These are phyloP conservation scores for Drosophila paulistorum DNA, from an alignment of 1,140 invertebrate genomes.

Conservation along the genomic window DNA sequence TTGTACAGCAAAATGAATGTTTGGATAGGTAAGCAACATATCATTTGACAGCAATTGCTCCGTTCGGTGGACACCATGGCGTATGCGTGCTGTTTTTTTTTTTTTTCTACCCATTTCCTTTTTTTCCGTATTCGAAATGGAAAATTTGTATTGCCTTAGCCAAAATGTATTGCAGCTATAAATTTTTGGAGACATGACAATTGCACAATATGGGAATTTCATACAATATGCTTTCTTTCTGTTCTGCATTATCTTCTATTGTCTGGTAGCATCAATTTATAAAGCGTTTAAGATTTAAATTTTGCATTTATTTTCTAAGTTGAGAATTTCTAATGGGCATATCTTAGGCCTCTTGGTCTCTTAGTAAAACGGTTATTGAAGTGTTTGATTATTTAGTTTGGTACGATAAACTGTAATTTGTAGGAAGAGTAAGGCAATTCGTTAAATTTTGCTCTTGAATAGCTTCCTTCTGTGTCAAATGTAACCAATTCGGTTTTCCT, in stretches of 20 bases:
- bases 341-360: too few relatives aligned
- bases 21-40: constrained; percentile 57
- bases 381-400: too few relatives aligned
- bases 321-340: too few relatives aligned
- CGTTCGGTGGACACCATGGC: constrained; percentile 35
- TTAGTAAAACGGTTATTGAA: too few relatives aligned
- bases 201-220: constrained; percentile 34
- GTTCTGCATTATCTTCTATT: neutral
- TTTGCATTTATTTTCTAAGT: too few relatives aligned
- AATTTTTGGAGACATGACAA: constrained; percentile 14
- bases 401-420: too few relatives aligned
- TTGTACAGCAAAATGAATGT: constrained; percentile 19
- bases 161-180: constrained; percentile 27
- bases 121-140: neutral
- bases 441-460: too few relatives aligned
- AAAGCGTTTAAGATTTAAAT: neutral
- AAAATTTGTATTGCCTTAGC: constrained; percentile 21
- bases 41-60: constrained; percentile 69
- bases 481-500: too few relatives aligned
- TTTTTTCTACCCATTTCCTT: constrained; percentile 7
- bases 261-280: too few relatives aligned
- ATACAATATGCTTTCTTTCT: neutral
- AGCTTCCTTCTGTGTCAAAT: too few relatives aligned
- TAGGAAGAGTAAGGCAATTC: too few relatives aligned
- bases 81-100: constrained; percentile 37